Evolutionary conservation across 2,888 invertebrate species (phyloP), one percentile per base, ranked within the genome.

Genomic region (Oasisia sp.): DNA sequence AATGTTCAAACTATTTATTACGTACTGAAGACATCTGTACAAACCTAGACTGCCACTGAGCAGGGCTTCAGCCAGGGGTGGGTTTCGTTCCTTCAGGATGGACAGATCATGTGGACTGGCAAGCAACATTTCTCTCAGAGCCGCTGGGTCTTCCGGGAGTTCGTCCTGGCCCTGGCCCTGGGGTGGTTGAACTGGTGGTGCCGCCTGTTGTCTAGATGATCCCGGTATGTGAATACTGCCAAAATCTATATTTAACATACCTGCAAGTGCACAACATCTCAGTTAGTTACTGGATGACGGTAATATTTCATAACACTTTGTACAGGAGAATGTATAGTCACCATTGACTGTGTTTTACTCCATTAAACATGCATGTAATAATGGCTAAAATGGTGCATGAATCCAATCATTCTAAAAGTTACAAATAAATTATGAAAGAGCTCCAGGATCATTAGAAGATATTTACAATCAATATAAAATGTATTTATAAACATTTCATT

Each of bases 81-180:
- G 98, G 97, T 99, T 99, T 95, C 99, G 98, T 96, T 99, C 99
- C 96, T 98, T 98, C 11, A 99, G 97, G 93, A 99, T 96, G 0
- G 99, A 98, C 92, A 99, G 96, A 95, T 99, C 98, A 95, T 98
- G 98, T 0, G 99, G 99, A 96, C 98, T 98, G 50, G 98, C 98
- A 32, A 95, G 94, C 11, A 96, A 94, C 93, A 96, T 94, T 45
- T 96, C 94, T 56, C 95, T 93, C 9, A 96, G 94, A 38, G 94
- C 94, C 38, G 94, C 94, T 0, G 96, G 96, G 92, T 96, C 95
- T 91, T 95, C 95, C 12, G 93, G 93, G 92, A 91, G 56, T 45
- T 90, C 91, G 4, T 91, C 90, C 19, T 56, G 89, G 2, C 92
- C 91, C 5, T 56, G 89, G 3, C 92, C 91, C 5, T 90, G 32